Evolutionary conservation across 2,797 vertebrate genomes (phyloP).

Genomic region (Lates japonicus): DNA sequence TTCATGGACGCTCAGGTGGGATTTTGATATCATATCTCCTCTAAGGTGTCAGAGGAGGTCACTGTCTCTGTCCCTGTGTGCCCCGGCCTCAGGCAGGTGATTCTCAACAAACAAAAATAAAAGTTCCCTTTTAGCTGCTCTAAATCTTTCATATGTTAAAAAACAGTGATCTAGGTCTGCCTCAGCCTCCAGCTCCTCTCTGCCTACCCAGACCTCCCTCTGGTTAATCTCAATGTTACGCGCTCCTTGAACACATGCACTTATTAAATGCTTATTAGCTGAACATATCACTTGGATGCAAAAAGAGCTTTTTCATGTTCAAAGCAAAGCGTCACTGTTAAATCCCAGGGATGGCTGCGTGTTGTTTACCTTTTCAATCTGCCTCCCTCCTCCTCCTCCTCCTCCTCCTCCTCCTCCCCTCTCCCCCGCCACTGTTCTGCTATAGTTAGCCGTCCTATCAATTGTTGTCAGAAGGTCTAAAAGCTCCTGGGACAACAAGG

Average conservation of each 20-base stretch:
- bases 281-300: constrained; percentile 47
- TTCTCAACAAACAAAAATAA: constrained; percentile 32
- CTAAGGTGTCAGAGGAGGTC: not conserved
- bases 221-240: constrained; percentile 49
- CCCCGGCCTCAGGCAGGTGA: constrained; percentile 4
- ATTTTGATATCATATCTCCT: not conserved
- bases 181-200: constrained; percentile 31
- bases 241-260: constrained; percentile 55
- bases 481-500: constrained; percentile 67
- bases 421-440: constrained; percentile 46
- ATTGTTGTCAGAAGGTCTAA: constrained; percentile 79
- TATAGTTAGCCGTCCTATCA: constrained; percentile 82
- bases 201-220: constrained; percentile 33
- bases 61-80: constrained; percentile 21
- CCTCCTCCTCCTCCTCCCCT: constrained; percentile 19
- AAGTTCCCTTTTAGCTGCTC: constrained; percentile 28
- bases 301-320: constrained; percentile 66
- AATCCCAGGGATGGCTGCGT: constrained; percentile 55
- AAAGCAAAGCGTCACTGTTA: constrained; percentile 60
- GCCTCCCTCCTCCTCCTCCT: constrained; percentile 4
- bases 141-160: constrained; percentile 51
- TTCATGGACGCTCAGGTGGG: constrained; percentile 21
- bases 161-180: constrained; percentile 27
- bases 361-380: constrained; percentile 67
- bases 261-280: constrained; percentile 63